A percentile compares a stretch with the other conserved stretches of the same genome.
phyloP scores from a whole-genome alignment of 1,140 invertebrate species.

The Leptopilina boulardi region DNA sequence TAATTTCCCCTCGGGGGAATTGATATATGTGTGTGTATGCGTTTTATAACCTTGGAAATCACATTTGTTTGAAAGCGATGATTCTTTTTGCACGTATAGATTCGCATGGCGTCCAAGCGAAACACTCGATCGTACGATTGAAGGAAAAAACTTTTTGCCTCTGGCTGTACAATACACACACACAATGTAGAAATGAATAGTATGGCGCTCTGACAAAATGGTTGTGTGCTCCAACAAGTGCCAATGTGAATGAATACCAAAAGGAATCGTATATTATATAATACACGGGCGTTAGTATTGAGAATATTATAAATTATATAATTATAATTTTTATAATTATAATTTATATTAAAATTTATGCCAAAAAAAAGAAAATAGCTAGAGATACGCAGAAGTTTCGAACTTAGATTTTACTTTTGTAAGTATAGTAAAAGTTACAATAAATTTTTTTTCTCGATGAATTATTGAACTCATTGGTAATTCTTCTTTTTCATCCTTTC shows the following conservation, averaged over 20 bases:
- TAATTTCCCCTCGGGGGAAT: neutral
- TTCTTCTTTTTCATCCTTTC: slow-evolving; percentile 1
- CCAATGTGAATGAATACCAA: slow-evolving; percentile 47
- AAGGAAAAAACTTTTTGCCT: slow-evolving; percentile 8
- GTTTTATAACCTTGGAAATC: slow-evolving; percentile 48
- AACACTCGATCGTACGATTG: neutral
- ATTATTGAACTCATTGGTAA: slow-evolving; percentile 7
- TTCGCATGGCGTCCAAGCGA: neutral
- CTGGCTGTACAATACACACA: slow-evolving; percentile 35
- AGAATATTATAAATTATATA: no score
- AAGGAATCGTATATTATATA: no score
- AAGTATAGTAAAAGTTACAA: no score
- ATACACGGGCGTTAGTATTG: neutral
- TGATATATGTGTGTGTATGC: neutral
- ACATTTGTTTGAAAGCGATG: slow-evolving; percentile 38
- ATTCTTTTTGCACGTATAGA: neutral
- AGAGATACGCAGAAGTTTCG: no score
- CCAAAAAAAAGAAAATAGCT: no score
- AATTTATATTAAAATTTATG: no score
- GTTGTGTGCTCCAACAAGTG: slow-evolving; percentile 68
- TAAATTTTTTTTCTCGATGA: neutral
- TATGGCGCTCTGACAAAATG: slow-evolving; percentile 44
- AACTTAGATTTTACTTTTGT: no score
- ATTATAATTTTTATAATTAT: no score
- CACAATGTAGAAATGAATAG: slow-evolving; percentile 36